Evolutionary conservation across 2,113 vertebrate species (phyloP), one percentile per base, ranked within the genome.

Genomic region (Anhinga anhinga): DNA sequence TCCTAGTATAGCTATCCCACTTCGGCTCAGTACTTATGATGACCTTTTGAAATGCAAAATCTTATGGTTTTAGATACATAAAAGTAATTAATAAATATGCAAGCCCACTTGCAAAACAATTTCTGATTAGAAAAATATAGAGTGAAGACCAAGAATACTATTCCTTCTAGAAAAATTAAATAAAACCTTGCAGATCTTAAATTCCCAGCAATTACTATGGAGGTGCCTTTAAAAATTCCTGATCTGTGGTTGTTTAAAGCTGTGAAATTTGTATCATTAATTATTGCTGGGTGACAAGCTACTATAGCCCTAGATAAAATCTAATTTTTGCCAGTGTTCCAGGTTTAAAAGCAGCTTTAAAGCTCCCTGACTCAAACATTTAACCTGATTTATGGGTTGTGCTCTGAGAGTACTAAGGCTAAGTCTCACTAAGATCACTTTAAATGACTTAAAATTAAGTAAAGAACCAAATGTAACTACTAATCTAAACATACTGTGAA

Each of bases 351-450:
- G 45, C 66, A 92, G 71, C 71, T 93, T 95, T 97, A 96, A 87
- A 90, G 66, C 40, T 98, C 86, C 55, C 80, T 82, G 88, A 87
- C 82, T 97, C 69, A 91, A 97, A 97, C 53, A 96, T 98, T 98
- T 98, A 98, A 96, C 83, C 94, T 98, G 96, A 98, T 98, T 97
- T 98, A 98, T 97, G 52, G 59, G 88, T 94, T 97, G 82, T 95
- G 65, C 94, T 97, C 36, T 89, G 90, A 97, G 96, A 97, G 86
- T 96, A 95, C 83, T 94, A 90, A 91, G 58, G 71, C 93, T 96
- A 88, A 97, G 70, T 89, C 77, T 89, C 55, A 74, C 62, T 94
- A 90, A 92, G 82, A 98, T 89, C 87, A 86, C 47, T 95, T 96
- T 90, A 97, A 98, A 91, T 97, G 84, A 98, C 86, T 97, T 83